Base-by-base conservation (phyloP, 2,888 invertebrate species). In the Catocala fraxini region DNA sequence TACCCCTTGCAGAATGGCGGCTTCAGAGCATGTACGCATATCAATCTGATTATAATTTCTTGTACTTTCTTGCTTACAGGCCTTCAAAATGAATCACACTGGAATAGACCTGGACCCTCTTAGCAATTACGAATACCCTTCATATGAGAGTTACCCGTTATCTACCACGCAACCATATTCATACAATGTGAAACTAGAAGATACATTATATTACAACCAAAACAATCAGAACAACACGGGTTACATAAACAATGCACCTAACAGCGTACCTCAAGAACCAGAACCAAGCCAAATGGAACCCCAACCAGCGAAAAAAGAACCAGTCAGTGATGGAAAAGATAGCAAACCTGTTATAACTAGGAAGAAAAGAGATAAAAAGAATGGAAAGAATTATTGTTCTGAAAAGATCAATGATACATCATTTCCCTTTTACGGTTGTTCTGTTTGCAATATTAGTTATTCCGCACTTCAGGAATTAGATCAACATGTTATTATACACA, bases 341-440 rank as follows among this genome's bases (percentile, higher is more conserved):
- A 71, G 73, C 0, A 86, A 87, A 68, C 78, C 83, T 0, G 70
- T 71, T 11, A 51, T 71, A 43, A 62, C 34, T 3, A 76, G 71
- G 2, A 72, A 74, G 35, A 65, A 63, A 49, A 71, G 71, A 41
- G 82, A 73, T 47, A 71, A 58, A 58, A 88, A 85, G 4, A 88
- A 81, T 48, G 80, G 82, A 0, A 89, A 85, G 34, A 89, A 73
- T 65, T 91, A 88, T 43, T 89, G 89, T 80, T 91, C 91, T 0
- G 87, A 89, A 15, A 93, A 93, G 62, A 90, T 93, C 5, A 81
- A 73, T 0, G 91, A 92, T 45, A 82, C 87, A 12, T 79, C 87
- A 0, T 93, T 88, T 45, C 86, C 89, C 0, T 94, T 92, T 58
- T 94, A 91, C 33, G 92, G 92, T 0, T 94, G 93, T 64, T 78